Conservation (phyloP, 2,797 vertebrate species). For the Corythornis leucogaster region DNA sequence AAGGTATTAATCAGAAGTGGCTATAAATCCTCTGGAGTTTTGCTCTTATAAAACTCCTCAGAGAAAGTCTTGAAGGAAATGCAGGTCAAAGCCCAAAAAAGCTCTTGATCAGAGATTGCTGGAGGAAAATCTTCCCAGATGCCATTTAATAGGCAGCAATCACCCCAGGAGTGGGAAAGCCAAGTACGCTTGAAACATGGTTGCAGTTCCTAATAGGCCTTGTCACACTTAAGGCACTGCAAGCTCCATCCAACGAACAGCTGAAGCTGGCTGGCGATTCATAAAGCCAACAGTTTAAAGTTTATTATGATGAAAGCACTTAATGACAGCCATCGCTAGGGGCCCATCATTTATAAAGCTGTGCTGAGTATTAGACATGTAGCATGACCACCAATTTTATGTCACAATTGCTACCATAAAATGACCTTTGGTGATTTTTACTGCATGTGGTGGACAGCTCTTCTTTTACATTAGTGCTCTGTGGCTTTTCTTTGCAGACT, state of each 20-base stretch:
- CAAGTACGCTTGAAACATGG: conserved; percentile 87
- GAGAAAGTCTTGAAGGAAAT: conserved; percentile 89
- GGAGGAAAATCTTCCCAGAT: conserved; percentile 87
- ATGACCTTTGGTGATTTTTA: conserved; percentile 90
- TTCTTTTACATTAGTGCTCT: conserved; percentile 87
- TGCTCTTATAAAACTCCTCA: conserved; percentile 88
- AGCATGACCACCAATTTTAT: conserved; percentile 89
- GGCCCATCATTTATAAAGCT: conserved; percentile 87
- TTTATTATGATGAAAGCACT: conserved; percentile 92
- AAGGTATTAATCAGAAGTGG: conserved; percentile 89
- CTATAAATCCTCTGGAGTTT: conserved; percentile 89
- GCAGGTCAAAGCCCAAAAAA: conserved; percentile 89
- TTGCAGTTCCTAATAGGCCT: conserved; percentile 89
- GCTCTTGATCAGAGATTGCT: conserved; percentile 89
- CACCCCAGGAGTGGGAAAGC: conserved; percentile 87
- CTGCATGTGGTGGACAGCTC: conserved; percentile 88
- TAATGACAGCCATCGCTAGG: conserved; percentile 90
- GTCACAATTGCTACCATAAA: conserved; percentile 89
- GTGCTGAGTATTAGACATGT: conserved; percentile 89
- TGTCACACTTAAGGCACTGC: conserved; percentile 89
- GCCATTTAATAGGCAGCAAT: conserved; percentile 89
- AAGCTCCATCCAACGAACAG: conserved; percentile 86
- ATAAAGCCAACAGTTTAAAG: conserved; percentile 92
- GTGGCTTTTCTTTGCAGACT: conserved; percentile 86
- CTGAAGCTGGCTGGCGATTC: conserved; percentile 88